A percentile compares a stretch with the other conserved stretches of the same genome.
Evolutionary conservation across 2,113 vertebrate species (phyloP).

Genomic region (Phyllostomus hastatus): DNA sequence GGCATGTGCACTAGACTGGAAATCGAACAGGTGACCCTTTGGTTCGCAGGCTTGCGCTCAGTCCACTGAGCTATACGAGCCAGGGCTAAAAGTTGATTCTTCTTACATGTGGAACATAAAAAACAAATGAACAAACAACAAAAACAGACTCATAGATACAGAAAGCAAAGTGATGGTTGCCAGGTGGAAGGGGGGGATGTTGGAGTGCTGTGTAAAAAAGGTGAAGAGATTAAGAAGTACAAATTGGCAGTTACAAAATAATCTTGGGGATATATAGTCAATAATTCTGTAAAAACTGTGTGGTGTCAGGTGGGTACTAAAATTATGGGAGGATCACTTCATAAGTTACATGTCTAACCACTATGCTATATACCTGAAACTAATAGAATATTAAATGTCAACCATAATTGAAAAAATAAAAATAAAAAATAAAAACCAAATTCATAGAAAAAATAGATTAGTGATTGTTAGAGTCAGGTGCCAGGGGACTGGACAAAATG

Average conservation of each 20-base stretch:
- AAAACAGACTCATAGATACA: not conserved
- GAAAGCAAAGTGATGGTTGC: not conserved
- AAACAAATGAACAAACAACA: not conserved
- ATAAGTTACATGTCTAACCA: not conserved
- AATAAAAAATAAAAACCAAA: not conserved
- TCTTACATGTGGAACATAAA: not conserved
- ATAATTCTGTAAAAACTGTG: not conserved
- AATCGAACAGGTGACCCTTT: too few relatives aligned
- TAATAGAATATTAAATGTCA: not conserved
- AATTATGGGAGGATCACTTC: not conserved
- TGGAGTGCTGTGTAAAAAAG: not conserved
- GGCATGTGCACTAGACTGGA: too few relatives aligned
- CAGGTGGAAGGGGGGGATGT: not conserved
- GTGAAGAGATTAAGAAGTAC: not conserved
- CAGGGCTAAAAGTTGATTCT: not conserved
- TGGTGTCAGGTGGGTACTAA: not conserved
- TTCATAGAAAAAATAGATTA: not conserved
- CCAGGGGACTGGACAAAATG: not conserved
- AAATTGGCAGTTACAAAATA: not conserved
- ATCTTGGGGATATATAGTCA: not conserved
- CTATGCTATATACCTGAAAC: not conserved
- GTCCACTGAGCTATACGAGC: too few relatives aligned
- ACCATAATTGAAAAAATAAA: not conserved
- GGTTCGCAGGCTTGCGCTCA: too few relatives aligned
- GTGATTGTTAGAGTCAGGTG: not conserved